Evolutionary conservation across 2,797 vertebrate genomes (phyloP).

Genomic region (Myripristis murdjan): DNA sequence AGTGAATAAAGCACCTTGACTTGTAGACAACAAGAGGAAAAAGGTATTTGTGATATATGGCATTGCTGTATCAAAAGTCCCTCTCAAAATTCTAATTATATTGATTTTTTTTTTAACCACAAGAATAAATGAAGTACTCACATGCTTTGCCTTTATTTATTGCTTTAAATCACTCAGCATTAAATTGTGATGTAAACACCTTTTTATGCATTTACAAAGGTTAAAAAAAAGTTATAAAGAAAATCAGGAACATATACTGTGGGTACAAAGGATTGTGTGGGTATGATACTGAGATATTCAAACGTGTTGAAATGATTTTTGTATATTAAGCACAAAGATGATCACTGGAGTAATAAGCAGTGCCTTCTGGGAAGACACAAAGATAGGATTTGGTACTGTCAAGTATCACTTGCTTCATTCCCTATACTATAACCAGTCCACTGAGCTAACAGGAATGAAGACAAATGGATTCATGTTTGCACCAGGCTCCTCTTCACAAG

Average conservation of each 20-base stretch:
- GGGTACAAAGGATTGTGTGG: too few relatives aligned
- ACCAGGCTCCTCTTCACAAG: constrained; percentile 54
- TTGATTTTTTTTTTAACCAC: neutral
- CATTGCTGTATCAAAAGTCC: neutral
- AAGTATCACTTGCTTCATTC: neutral
- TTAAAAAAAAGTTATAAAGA: too few relatives aligned
- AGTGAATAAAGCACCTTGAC: neutral
- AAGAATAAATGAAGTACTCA: constrained; percentile 23
- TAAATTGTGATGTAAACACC: too few relatives aligned
- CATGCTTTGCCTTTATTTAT: constrained; percentile 31
- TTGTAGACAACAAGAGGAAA: neutral
- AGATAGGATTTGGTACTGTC: neutral
- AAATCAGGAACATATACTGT: too few relatives aligned
- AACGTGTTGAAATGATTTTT: neutral
- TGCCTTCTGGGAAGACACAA: neutral
- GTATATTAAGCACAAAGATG: neutral
- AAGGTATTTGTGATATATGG: neutral
- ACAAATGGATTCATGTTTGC: constrained; percentile 15
- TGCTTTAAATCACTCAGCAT: constrained; percentile 1
- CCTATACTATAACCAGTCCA: constrained; percentile 61
- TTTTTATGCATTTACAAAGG: too few relatives aligned
- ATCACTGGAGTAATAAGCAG: neutral
- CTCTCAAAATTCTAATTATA: neutral
- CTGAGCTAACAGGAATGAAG: constrained; percentile 33
- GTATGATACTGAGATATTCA: too few relatives aligned